These are phyloP conservation scores for Sapayoa aenigma DNA, from an alignment of 2,113 vertebrate genomes.

Conservation along the genomic window DNA sequence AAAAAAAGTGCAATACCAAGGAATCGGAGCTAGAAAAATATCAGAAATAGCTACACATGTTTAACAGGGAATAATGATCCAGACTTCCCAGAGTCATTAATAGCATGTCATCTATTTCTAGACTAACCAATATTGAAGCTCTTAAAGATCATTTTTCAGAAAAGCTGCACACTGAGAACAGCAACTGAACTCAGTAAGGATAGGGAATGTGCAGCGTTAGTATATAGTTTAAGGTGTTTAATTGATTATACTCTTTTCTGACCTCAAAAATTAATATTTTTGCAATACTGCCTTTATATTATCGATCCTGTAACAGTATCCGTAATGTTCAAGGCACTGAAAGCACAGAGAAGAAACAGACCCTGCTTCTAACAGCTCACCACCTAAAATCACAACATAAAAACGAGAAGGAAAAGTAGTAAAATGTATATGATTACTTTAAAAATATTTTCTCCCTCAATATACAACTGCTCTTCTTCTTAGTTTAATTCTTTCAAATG, in stretches of 20 bases:
- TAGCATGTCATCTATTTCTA: background rate
- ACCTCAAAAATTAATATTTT: slow-evolving; percentile 2
- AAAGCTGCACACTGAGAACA: background rate
- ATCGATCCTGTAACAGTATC: slow-evolving; percentile 35
- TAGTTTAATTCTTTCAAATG: slow-evolving; percentile 44
- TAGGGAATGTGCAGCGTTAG: background rate
- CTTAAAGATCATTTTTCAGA: background rate
- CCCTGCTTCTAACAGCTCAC: slow-evolving; percentile 24
- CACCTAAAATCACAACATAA: slow-evolving; percentile 62
- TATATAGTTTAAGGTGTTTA: background rate
- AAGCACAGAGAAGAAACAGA: slow-evolving; percentile 55
- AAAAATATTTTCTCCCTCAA: slow-evolving; percentile 61
- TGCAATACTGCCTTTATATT: background rate
- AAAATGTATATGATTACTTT: slow-evolving; percentile 61
- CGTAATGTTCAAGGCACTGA: slow-evolving; percentile 33
- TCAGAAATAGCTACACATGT: background rate
- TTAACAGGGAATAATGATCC: background rate
- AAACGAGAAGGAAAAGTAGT: slow-evolving; percentile 48
- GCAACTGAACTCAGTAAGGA: background rate
- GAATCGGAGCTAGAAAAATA: background rate
- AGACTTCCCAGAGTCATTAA: background rate
- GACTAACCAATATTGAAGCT: background rate
- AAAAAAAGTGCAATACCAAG: background rate
- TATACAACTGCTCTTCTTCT: slow-evolving; percentile 44
- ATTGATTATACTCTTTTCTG: background rate